Evolutionary conservation across 2,888 invertebrate genomes (phyloP), one percentile per base, ranked within the genome.

Genomic region (Bunonema sp.): DNA sequence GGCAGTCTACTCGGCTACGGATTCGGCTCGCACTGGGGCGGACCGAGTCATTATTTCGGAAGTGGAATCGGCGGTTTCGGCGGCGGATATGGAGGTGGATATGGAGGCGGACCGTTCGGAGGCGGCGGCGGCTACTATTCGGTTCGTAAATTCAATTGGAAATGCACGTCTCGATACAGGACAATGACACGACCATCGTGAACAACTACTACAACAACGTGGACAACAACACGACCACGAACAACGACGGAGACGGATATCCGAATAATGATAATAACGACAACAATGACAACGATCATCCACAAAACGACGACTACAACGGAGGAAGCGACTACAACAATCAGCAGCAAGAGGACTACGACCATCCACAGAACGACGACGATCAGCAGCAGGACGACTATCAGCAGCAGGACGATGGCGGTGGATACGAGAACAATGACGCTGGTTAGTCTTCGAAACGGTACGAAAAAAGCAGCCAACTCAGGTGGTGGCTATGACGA

Each of bases 111-210:
- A 24, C 30, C 3, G 8, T 3, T 8, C 5, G 15, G 18, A n/a
- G 4, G 12, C 15, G n/a, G n/a, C n/a, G n/a, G n/a, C n/a, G n/a
- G n/a, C n/a, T n/a, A n/a, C n/a, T n/a, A n/a, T n/a, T 26, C 16
- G 4, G 37, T 15, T n/a, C 26, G 18, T 3, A 15, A 8, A 24
- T 8, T 8, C 5, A 10, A 15, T n/a, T n/a, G n/a, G 12, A 19
- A 3, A 26, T 26, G 4, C 34, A 5, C 20, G 19, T 8, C 19
- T 18, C 29, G 19, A 20, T 41, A 16, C 35, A 46, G 41, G 48
- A 48, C 37, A 48, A 48, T 33, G 48, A 48, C 34, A 48, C 48
- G 19, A 35, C 34, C 24, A 45, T 34, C 41, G 34, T 31, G 10
- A 43, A 43, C 29, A 37, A 37, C 31, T 37, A 37, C 31, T 37